These are phyloP conservation scores for Lagocephalus sceleratus DNA, from an alignment of 2,797 vertebrate genomes.

Conservation along the genomic window DNA sequence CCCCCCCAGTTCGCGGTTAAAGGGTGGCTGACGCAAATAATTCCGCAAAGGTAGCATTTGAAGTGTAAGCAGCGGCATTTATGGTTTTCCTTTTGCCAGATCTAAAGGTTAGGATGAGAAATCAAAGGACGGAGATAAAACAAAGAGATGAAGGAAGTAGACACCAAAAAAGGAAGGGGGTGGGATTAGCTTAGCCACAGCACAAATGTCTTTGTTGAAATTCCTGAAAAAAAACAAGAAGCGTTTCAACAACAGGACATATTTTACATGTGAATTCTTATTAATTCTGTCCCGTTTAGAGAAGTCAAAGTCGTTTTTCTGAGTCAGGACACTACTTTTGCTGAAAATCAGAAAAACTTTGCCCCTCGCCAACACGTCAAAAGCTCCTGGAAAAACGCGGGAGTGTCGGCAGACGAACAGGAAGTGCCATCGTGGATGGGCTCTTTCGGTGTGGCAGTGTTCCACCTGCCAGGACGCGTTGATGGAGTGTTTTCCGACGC, in stretches of 20 bases:
- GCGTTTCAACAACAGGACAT: constrained; percentile 27
- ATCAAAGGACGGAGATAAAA: constrained; percentile 32
- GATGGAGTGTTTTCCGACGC: constrained; percentile 43
- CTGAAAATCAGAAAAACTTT: constrained; percentile 27
- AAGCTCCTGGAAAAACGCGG: constrained; percentile 39
- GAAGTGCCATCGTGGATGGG: constrained; percentile 23
- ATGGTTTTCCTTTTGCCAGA: constrained; percentile 61
- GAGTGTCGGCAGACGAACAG: constrained; percentile 34
- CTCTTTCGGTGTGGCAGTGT: constrained; percentile 48
- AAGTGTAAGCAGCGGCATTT: constrained; percentile 44
- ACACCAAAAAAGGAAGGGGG: constrained; percentile 12
- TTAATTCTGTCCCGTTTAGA: constrained; percentile 11
- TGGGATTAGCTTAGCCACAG: constrained; percentile 8
- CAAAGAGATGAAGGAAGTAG: constrained; percentile 4
- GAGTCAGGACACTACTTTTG: constrained; percentile 2
- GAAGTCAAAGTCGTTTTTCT: constrained; percentile 32
- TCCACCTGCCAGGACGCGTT: constrained; percentile 38
- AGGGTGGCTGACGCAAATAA: constrained; percentile 53
- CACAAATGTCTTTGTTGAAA: constrained; percentile 26
- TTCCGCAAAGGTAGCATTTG: constrained; percentile 49
- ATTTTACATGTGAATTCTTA: constrained; percentile 15
- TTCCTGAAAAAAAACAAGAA: constrained; percentile 30
- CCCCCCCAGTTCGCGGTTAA: constrained; percentile 52
- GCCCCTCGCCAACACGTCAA: constrained; percentile 20
- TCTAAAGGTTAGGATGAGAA: constrained; percentile 47